A percentile compares a stretch with the other conserved stretches of the same genome.
phyloP scores from a whole-genome alignment of 2,797 vertebrate genomes.

The Pseudotriccus pelzelni region DNA sequence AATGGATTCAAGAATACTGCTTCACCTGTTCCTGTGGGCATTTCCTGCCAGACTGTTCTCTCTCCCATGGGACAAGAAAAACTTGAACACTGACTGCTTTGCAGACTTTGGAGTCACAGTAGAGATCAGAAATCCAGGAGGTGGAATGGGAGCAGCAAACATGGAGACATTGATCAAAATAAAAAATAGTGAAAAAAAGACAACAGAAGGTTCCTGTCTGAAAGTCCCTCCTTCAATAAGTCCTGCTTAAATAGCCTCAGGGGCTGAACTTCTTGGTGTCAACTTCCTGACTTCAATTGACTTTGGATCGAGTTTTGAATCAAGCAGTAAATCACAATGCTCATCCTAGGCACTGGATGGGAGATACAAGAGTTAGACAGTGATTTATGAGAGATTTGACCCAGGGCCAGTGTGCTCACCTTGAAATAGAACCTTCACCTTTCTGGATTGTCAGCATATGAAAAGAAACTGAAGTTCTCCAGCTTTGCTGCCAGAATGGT shows the following conservation, averaged over 20 bases:
- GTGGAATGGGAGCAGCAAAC: not conserved
- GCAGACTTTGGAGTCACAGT: not conserved
- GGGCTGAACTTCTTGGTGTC: not conserved
- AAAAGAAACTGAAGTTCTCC: not conserved
- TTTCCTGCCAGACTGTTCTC: not conserved
- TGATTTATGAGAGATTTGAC: constrained; percentile 55
- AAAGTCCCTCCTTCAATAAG: not conserved
- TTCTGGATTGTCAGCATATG: not conserved
- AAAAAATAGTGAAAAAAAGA: not conserved
- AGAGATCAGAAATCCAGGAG: not conserved
- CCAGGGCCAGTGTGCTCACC: not conserved
- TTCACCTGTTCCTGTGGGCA: not conserved
- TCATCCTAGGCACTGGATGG: constrained; percentile 3
- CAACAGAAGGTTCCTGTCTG: not conserved
- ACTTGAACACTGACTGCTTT: not conserved
- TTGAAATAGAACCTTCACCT: constrained; percentile 5
- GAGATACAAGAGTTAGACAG: constrained; percentile 25
- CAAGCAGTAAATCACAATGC: constrained; percentile 50
- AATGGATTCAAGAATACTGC: too few relatives aligned
- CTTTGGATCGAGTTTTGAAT: not conserved
- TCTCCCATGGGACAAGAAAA: not conserved
- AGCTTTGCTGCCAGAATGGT: not conserved
- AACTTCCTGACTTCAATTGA: constrained; percentile 46
- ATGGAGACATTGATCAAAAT: not conserved
- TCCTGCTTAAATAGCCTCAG: constrained; percentile 6